A percentile compares a stretch with the other conserved stretches of the same genome.
These are phyloP conservation scores for Mola mola DNA, from an alignment of 2,113 vertebrate genomes.

Conservation along the genomic window DNA sequence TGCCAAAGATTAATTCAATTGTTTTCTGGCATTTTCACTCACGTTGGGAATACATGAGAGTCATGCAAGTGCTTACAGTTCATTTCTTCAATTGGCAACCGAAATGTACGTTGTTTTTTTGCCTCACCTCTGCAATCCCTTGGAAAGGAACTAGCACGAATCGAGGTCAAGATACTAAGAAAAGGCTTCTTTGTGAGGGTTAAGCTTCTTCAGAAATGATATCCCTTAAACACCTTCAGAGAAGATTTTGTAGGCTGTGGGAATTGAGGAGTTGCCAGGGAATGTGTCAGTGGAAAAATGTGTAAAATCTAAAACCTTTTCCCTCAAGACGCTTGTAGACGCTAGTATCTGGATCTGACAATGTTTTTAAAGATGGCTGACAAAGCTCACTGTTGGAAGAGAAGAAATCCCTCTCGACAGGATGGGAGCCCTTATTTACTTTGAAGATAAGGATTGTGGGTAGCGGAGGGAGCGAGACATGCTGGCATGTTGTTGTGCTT, in stretches of 20 bases:
- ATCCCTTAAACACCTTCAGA: not conserved
- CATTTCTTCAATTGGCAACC: conserved; percentile 58
- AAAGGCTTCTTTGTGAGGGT: conserved; percentile 9
- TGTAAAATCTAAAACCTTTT: conserved; percentile 6
- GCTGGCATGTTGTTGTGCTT: conserved; percentile 65
- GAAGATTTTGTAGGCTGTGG: conserved; percentile 11
- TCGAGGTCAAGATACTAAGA: conserved; percentile 15
- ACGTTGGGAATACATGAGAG: conserved; percentile 50
- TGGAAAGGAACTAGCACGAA: conserved; percentile 40
- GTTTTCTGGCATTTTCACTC: conserved; percentile 61
- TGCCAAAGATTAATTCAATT: conserved; percentile 66
- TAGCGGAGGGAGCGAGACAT: conserved; percentile 35
- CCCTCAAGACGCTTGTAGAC: not conserved
- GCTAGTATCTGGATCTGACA: not conserved
- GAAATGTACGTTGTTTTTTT: conserved; percentile 39
- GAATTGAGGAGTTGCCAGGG: conserved; percentile 5
- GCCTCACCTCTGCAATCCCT: conserved; percentile 32
- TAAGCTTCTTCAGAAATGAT: conserved; percentile 8
- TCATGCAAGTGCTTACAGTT: conserved; percentile 55
- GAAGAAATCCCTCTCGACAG: conserved; percentile 54
- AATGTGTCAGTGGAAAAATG: conserved; percentile 13
- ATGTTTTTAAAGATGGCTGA: conserved; percentile 30
- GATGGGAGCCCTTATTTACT: conserved; percentile 69
- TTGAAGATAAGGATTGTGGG: conserved; percentile 69
- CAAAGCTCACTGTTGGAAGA: conserved; percentile 35